Percentiles rank a stretch among this genome's conserved stretches.
Evolutionary conservation across 2,888 invertebrate species (phyloP).

Genomic region (Selenia dentaria): DNA sequence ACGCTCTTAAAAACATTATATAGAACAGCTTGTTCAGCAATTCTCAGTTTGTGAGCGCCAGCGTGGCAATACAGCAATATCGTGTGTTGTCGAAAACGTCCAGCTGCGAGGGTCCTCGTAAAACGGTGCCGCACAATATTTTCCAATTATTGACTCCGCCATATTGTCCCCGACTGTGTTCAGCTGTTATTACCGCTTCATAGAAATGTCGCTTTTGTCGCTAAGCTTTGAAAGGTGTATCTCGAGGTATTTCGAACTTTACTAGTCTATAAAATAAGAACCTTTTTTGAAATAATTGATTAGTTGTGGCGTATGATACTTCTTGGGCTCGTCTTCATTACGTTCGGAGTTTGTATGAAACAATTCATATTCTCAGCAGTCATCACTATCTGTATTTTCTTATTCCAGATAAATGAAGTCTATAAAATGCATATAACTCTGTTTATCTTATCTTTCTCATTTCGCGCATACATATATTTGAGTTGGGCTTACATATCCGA

Average conservation of each 20-base stretch:
- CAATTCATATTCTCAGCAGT: too few relatives aligned
- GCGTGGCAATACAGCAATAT: constrained; percentile 31
- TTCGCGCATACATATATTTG: too few relatives aligned
- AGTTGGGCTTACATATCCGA: too few relatives aligned
- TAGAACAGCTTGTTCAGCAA: too few relatives aligned
- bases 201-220: constrained; percentile 32
- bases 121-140: constrained; percentile 45
- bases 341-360: too few relatives aligned
- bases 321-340: too few relatives aligned
- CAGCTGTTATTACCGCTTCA: constrained; percentile 43
- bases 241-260: constrained; percentile 12
- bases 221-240: constrained; percentile 29
- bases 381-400: too few relatives aligned
- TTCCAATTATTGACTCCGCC: constrained; percentile 53
- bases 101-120: constrained; percentile 45
- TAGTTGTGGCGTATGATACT: neutral
- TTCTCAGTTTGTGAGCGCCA: too few relatives aligned
- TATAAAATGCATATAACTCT: too few relatives aligned
- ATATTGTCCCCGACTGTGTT: constrained; percentile 41
- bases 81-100: constrained; percentile 33
- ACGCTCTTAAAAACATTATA: too few relatives aligned
- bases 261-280: constrained; percentile 11
- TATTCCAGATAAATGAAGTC: too few relatives aligned
- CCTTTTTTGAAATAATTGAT: constrained; percentile 4
- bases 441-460: too few relatives aligned